Base-by-base conservation (phyloP, 2,113 vertebrate genomes). In the Silurus meridionalis region DNA sequence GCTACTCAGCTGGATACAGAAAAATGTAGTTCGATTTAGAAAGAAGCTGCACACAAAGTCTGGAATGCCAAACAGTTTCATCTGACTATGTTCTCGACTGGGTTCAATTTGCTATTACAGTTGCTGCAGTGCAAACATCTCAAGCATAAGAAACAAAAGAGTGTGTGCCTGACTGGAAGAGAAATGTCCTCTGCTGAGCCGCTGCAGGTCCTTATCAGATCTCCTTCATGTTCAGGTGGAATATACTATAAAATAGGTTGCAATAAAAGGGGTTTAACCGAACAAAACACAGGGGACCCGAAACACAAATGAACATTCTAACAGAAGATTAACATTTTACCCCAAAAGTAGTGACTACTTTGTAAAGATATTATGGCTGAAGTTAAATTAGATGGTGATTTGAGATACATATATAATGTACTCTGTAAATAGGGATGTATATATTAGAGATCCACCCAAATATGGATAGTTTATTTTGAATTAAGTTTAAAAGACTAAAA, bases 201-300 rank as follows among this genome's bases (percentile, higher is more conserved):
- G 75, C 87, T 75, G 82, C 84, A 75, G 72, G 82, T 61, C 64
- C 79, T 83, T 88, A 88, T 90, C 89, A 87, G 79, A 90, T 90
- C 85, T 84, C 72, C n/a, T 69, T 89, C 83, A 88, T 90, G 88
- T 90, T 85, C 80, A 77, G 84, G 72, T 83, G 82, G 89, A 88
- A 87, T 90, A 85, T 87, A 81, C 83, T 89, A 85, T 79, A 77
- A 85, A 88, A 90, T 84, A 84, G 75, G 63, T 84, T 85, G 85
- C 82, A 77, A 64, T 88, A 87, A 79, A 85, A 87, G 67, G 87
- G 85, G 85, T 88, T 88, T 88, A 87, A 84, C 74, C 28, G 64
- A 85, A n/a, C 53, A 64, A 58, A 80, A 72, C 78, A 60, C 69
- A 15, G 55, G 74, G 74, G 75, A 57, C 17, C 57, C 61, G 53